A percentile compares a stretch with the other conserved stretches of the same genome.
These are phyloP conservation scores for Paramormyrops hopkinsi DNA, from an alignment of 2,797 vertebrate genomes.

Conservation along the genomic window DNA sequence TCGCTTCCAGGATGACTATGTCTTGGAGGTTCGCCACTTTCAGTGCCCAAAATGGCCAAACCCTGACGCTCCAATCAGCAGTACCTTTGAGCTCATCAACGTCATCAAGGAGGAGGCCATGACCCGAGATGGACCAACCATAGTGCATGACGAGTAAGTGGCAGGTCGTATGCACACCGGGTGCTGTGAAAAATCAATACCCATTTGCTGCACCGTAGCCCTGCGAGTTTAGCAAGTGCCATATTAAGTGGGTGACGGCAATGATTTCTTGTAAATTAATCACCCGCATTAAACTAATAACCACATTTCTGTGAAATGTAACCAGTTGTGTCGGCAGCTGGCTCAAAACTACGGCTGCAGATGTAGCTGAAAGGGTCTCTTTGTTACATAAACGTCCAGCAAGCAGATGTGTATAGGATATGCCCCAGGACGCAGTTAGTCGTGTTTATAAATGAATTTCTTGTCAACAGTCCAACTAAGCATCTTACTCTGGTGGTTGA, in stretches of 20 bases:
- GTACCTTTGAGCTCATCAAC: slow-evolving; percentile 94
- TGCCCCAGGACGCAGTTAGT: neutral
- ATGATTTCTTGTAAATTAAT: neutral
- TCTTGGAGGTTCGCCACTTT: slow-evolving; percentile 95
- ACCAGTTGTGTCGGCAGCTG: neutral
- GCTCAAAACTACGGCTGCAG: neutral
- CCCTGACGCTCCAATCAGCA: slow-evolving; percentile 91
- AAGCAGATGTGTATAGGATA: neutral
- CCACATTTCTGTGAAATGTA: neutral
- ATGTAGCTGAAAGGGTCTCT: neutral
- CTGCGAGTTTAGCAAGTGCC: neutral
- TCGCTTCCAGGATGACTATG: slow-evolving; percentile 83
- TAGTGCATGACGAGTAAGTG: slow-evolving; percentile 94
- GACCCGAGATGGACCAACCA: slow-evolving; percentile 93
- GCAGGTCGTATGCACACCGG: neutral
- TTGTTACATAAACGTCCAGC: neutral
- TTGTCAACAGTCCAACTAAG: neutral
- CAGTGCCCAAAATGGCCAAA: slow-evolving; percentile 99
- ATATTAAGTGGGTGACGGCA: neutral
- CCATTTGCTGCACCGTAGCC: neutral
- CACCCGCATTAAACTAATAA: slow-evolving; percentile 5
- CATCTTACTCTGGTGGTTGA: neutral
- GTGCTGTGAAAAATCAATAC: neutral
- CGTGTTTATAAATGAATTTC: neutral
- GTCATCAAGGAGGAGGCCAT: slow-evolving; percentile 98